Conservation (phyloP, 2,113 vertebrate species). For the Zapornia atra region DNA sequence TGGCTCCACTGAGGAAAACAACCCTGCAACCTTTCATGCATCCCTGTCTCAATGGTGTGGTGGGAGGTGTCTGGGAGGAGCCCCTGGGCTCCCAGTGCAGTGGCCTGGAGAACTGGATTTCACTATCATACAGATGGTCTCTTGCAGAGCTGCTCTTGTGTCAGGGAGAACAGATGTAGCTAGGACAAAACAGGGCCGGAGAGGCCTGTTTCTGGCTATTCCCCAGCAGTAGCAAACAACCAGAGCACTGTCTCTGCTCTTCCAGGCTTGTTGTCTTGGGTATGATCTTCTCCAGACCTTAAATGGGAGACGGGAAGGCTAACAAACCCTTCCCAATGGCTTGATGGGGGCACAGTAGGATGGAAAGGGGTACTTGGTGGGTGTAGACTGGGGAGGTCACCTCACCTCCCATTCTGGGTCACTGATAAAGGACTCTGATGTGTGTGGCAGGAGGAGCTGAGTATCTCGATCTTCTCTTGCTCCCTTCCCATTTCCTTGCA, state of each 20-base stretch:
- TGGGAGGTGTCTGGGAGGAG: not conserved
- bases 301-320: not conserved
- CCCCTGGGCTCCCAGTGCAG: not conserved
- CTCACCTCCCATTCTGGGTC: rapidly evolving
- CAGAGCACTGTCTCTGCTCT: not conserved
- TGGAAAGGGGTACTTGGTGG: not conserved
- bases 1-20: not conserved
- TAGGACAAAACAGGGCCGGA: not conserved
- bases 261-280: not conserved
- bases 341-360: not conserved
- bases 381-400: not conserved
- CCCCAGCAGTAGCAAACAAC: not conserved
- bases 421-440: not conserved
- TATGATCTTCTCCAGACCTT: not conserved
- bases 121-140: not conserved
- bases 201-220: not conserved
- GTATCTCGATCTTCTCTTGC: not conserved
- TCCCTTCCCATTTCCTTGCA: not conserved
- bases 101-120: not conserved
- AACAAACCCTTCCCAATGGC: not conserved
- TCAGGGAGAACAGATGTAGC: not conserved
- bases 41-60: not conserved
- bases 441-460: not conserved
- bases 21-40: not conserved
- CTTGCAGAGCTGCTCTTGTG: not conserved